Base-by-base conservation (phyloP, 2,113 vertebrate genomes). In the Hystrix brachyura region DNA sequence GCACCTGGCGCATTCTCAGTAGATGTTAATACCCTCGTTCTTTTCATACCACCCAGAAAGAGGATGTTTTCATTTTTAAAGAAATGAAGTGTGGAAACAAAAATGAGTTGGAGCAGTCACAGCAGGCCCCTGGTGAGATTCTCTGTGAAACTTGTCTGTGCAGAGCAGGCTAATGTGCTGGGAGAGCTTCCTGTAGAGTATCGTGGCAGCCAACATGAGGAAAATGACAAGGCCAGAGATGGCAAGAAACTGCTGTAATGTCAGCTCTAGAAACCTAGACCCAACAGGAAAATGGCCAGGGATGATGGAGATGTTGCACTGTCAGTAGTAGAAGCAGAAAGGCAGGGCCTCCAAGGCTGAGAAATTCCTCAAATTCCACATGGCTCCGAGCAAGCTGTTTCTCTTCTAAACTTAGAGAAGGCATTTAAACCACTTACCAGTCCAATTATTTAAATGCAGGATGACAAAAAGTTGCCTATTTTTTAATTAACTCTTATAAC, bases 21-120 rank as follows among this genome's bases (percentile, higher is more conserved):
- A 91, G 92, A 91, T 93, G 55, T 93, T 62, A 91, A 55, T 89
- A 96, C 82, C 51, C 60, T 81, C 82, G 43, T 87, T 96, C 91
- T 93, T 92, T 86, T 94, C 84, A 69, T 95, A 64, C 67, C 71
- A 83, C 89, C 85, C 82, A 95, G 78, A 94, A 84, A 91, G 29
- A 96, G 48, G 86, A 43, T 87, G 57, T 64, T 46, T 76, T 60
- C 79, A n/a, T 91, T 93, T 88, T 43, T 89, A 91, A 95, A 81
- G 71, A 95, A 95, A 25, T 60, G 25, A 82, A 74, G 23, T 46
- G 3, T 85, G 38, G 48, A 92, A 91, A 78, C 78, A 80, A 83
- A 91, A 79, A 71, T 69, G 69, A 89, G 80, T 67, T 80, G 94
- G 87, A 97, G 34, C 29, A 34, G n/a, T 72, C 17, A 14, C 46